Evolutionary conservation across 2,888 invertebrate genomes (phyloP).

Genomic region (Colletes collaris): DNA sequence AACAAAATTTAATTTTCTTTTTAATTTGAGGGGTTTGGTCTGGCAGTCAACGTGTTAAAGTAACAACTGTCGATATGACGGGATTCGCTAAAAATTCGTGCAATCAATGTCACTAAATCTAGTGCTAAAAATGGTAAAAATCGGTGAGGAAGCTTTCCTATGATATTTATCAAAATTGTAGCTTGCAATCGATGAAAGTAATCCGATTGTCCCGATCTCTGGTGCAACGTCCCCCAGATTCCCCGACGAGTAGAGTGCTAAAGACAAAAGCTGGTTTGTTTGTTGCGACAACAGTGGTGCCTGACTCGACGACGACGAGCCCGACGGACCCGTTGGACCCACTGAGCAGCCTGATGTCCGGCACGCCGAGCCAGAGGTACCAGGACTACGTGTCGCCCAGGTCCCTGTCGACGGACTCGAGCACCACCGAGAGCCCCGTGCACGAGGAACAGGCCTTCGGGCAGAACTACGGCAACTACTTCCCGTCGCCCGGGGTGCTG

Average conservation of each 20-base stretch:
- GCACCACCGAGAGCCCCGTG: constrained; percentile 92
- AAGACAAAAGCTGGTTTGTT: constrained; percentile 20
- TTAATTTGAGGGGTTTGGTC: no score
- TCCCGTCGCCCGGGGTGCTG: constrained; percentile 88
- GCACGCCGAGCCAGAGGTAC: constrained; percentile 77
- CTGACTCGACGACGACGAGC: constrained; percentile 88
- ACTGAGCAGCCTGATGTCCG: constrained; percentile 78
- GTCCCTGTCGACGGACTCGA: constrained; percentile 92
- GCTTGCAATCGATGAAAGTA: no score
- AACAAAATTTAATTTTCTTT: no score
- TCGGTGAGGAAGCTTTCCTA: no score
- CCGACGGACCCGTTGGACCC: constrained; percentile 80
- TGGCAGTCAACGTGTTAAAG: no score
- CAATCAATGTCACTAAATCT: no score
- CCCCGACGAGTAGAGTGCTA: not conserved
- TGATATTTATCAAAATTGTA: no score
- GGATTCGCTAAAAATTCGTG: no score
- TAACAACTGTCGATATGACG: no score
- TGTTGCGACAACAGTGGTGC: constrained; percentile 82
- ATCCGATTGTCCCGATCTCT: no score
- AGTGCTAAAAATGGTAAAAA: no score
- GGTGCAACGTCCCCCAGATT: not conserved
- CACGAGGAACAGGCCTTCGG: constrained; percentile 89
- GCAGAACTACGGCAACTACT: constrained; percentile 87
- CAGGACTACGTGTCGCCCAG: constrained; percentile 85